phyloP scores from a whole-genome alignment of 2,113 vertebrate genomes.

The Ceyx margarethae region DNA sequence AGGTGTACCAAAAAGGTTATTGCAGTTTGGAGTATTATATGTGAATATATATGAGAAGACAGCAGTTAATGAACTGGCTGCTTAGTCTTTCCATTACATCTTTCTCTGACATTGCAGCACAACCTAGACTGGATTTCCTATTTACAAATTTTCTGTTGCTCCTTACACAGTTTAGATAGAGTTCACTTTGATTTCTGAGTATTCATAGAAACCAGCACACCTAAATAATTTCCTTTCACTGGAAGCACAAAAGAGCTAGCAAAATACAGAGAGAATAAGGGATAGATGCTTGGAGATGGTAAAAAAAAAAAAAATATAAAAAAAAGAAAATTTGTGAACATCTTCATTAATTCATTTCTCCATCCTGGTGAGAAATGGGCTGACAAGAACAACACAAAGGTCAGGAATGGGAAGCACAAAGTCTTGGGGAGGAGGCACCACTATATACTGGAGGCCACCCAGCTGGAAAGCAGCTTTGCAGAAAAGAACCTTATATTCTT shows the following conservation, averaged over 20 bases:
- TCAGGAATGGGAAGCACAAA: not conserved
- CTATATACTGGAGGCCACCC: not conserved
- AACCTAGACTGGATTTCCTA: not conserved
- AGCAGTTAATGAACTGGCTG: not conserved
- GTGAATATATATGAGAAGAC: not conserved
- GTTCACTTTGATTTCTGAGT: not conserved
- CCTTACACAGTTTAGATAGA: not conserved
- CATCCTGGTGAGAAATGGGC: not conserved
- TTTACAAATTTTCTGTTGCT: not conserved
- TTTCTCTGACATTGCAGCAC: not conserved
- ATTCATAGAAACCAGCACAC: not conserved
- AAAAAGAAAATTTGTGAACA: not conserved
- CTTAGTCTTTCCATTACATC: not conserved
- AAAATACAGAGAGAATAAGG: not conserved
- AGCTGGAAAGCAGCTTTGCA: not conserved
- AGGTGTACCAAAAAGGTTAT: not conserved
- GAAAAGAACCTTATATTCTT: not conserved
- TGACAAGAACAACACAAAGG: not conserved
- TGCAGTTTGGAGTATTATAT: not conserved
- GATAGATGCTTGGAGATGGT: not conserved
- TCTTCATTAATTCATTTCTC: not conserved
- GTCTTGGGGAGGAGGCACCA: not conserved
- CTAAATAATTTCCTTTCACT: not conserved
- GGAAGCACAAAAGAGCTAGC: not conserved
- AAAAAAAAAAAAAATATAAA: too few relatives aligned